Evolutionary conservation across 1,140 invertebrate species (phyloP), one percentile per base, ranked within the genome.

Genomic region (Temnothorax nylanderi): DNA sequence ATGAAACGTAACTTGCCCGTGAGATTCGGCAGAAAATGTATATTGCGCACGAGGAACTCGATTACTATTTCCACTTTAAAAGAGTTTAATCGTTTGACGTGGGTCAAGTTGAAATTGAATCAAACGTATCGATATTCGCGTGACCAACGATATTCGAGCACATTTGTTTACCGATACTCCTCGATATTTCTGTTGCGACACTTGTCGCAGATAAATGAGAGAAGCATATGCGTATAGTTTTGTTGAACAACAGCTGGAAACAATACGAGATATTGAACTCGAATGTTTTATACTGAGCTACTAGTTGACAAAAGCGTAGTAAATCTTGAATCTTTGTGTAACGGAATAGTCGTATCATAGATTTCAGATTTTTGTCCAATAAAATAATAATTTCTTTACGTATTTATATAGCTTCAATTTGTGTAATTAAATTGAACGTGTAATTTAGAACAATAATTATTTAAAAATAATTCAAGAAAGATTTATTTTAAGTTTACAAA

Each of bases 121-220:
- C 41, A 34, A 41, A 82, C 7, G 26, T 74, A 82, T 82, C 67
- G 21, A 72, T 26, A 26, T 32, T 72, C 78, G 34, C 58, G 18
- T 60, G 41, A 74, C 51, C 41, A 82, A 74, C 67, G 80, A 82
- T 60, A 74, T 82, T 60, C 67, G 80, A 82, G 80, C 51, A 21
- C 54, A 74, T 74, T 82, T 60, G 67, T 82, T 82, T 82, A 82
- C 60, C 41, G 51, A 82, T 74, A 82, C 67, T 60, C 65, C 26
- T 74, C 41, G 41, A 82, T 60, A 82, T 82, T 82, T 82, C 67
- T 82, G 32, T 54, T 47, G 26, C 21, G 51, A 82, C 67, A 74
- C 51, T 72, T 13, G 37, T 47, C 65, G 41, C 21, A 74, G 18
- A 74, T 60, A 74, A 81, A 82, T 82, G 54, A 82, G 51, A 72